These are phyloP conservation scores for Isurus oxyrinchus DNA, from an alignment of 2,113 vertebrate species.

Conservation along the genomic window DNA sequence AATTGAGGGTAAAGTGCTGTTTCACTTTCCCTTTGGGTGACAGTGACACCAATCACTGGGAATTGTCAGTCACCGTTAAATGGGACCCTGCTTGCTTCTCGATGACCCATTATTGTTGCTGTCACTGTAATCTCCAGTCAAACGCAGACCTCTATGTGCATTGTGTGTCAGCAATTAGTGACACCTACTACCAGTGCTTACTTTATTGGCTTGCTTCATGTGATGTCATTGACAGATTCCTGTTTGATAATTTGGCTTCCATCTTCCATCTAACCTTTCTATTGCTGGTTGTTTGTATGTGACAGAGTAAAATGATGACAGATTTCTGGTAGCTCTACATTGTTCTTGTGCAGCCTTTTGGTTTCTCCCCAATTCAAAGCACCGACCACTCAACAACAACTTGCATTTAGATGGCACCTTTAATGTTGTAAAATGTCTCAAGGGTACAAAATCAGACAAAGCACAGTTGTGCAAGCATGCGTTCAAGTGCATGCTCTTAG, in stretches of 20 bases:
- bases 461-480: too few species aligned
- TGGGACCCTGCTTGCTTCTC: neutral
- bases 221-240: neutral
- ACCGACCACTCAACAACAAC: conserved; percentile 52
- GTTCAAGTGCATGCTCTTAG: too few species aligned
- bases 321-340: neutral
- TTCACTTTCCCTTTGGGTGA: neutral
- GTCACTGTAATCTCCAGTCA: neutral
- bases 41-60: neutral
- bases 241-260: neutral
- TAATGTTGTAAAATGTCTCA: neutral
- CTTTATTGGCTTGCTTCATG: neutral
- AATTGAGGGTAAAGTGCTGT: neutral
- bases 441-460: too few species aligned
- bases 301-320: neutral
- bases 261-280: too few species aligned
- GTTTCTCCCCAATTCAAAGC: conserved; percentile 44
- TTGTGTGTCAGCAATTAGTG: neutral
- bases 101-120: neutral
- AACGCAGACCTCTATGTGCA: neutral
- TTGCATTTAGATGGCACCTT: neutral
- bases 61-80: neutral
- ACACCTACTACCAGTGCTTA: neutral
- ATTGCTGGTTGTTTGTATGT: neutral
- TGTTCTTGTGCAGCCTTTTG: neutral